Percentiles rank a stretch among this genome's conserved stretches.
phyloP scores from a whole-genome alignment of 2,888 invertebrate species.

The Tenthredo mesomela region DNA sequence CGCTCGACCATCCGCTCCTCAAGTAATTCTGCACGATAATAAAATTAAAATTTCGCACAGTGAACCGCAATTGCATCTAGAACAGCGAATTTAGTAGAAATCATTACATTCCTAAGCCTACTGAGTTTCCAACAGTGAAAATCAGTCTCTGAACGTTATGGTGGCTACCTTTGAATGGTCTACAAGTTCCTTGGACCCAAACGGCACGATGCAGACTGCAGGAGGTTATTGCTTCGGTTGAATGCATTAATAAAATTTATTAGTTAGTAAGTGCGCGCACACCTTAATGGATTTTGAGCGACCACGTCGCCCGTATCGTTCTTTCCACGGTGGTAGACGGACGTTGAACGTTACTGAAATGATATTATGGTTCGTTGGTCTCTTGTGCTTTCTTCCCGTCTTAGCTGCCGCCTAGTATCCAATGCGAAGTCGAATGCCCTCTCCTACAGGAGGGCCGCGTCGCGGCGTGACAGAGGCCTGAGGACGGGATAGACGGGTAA shows the following conservation, averaged over 20 bases:
- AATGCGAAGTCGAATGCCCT: constrained; percentile 18
- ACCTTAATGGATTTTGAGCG: constrained; percentile 74
- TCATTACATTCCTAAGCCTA: neutral
- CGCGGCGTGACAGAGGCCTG: constrained; percentile 49
- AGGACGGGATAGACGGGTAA: constrained; percentile 49
- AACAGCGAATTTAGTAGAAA: neutral
- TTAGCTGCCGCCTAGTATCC: constrained; percentile 8
- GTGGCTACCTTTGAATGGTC: constrained; percentile 29
- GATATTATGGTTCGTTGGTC: constrained; percentile 54
- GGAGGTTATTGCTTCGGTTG: constrained; percentile 70
- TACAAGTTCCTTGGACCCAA: constrained; percentile 15
- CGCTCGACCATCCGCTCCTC: constrained; percentile 4
- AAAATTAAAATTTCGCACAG: neutral
- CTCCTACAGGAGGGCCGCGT: constrained; percentile 30
- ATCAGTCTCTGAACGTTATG: neutral
- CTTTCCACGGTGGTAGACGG: constrained; percentile 56
- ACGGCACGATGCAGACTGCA: constrained; percentile 4
- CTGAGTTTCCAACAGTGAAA: neutral
- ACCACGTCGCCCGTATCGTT: constrained; percentile 54
- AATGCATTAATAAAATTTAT: constrained; percentile 76
- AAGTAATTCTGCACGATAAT: neutral
- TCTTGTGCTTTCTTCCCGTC: neutral
- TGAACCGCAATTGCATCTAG: neutral
- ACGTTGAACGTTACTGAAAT: constrained; percentile 58
- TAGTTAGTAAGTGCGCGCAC: constrained; percentile 68